Evolutionary conservation across 2,888 invertebrate genomes (phyloP), one percentile per base, ranked within the genome.

Genomic region (Dryococelus australis): DNA sequence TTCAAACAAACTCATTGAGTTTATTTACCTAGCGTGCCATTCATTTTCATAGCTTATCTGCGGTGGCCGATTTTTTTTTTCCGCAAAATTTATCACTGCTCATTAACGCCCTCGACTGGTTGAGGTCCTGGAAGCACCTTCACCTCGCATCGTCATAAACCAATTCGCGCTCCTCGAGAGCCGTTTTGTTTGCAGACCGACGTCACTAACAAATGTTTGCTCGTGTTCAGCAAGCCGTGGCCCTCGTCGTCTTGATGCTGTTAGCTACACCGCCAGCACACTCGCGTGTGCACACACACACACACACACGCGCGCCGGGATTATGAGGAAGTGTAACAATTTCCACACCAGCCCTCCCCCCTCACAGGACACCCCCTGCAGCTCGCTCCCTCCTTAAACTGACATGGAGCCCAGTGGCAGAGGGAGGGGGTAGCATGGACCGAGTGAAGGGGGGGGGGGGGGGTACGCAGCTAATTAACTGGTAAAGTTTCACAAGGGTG

Each of bases 401-500:
- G 47, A 47, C 47, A 47, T 6, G 47, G 9, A 47, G 47, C 65
- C 65, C 65, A 24, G 16, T 16, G 65, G 47, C 6, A 47, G 47
- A 47, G 47, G 12, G 47, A 16, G 65, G 65, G 65, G 65, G 8
- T 13, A 5, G 65, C 20, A 5, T 12, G 65, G 24, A 16, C 47
- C 47, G n/a, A n/a, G n/a, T n/a, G n/a, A n/a, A n/a, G n/a, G n/a
- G n/a, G n/a, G 65, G 24, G 65, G 65, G 10, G n/a, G n/a, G 65
- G 65, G 65, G 65, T 6, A 65, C 24, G 65, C 65, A 65, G 65
- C 92, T 92, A 92, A 93, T 93, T 93, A 93, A 92, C 93, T 93
- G 92, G 92, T 92, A 93, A 93, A 93, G 92, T 93, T 92, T 92
- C 92, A 87, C 86, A 65, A 65, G 65, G 83, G 43, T 28, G 81